Evolutionary conservation across 2,888 invertebrate genomes (phyloP), one percentile per base, ranked within the genome.

Genomic region (Andrena hattorfiana): DNA sequence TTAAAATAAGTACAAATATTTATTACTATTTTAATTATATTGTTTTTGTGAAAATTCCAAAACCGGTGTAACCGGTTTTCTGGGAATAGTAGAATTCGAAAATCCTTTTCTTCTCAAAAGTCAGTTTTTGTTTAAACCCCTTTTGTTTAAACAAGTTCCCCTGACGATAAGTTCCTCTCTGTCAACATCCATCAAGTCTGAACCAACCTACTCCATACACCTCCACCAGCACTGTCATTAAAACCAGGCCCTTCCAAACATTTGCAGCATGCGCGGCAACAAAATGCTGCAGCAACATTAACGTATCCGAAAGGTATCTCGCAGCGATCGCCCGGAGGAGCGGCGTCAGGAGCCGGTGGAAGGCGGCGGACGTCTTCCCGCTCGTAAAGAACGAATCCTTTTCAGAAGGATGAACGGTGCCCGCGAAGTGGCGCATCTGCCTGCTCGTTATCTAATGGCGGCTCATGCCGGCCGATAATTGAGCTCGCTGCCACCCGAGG

Each of bases 361-460:
- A 69, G 78, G 63, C 73, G 78, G 64, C 78, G 42, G 42, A n/a
- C 70, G 51, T 81, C 72, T 63, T 10, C 16, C 49, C 30, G 76
- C 56, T 83, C 72, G 71, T 81, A 83, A 83, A 76, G 68, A 83
- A 83, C 82, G 72, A 81, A 81, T 81, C 72, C 67, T 83, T 81
- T 81, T 66, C 73, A 83, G 64, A 81, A 85, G 66, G 64, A 68
- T 77, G 72, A 73, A 81, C 80, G 72, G 54, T 49, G 59, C 32
- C 62, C 70, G 49, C 74, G 83, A 78, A 80, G 78, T 78, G 73
- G 87, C 87, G 90, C 93, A 93, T 93, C 93, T 93, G 92, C 92
- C 90, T 83, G 87, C 92, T 93, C 92, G 93, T 93, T 94, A 93
- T 93, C 94, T 94, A 94, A 94, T 93, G 92, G 91, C 90, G 90